Base-by-base conservation (phyloP, 2,888 invertebrate genomes). In the Nymphalis urticae region DNA sequence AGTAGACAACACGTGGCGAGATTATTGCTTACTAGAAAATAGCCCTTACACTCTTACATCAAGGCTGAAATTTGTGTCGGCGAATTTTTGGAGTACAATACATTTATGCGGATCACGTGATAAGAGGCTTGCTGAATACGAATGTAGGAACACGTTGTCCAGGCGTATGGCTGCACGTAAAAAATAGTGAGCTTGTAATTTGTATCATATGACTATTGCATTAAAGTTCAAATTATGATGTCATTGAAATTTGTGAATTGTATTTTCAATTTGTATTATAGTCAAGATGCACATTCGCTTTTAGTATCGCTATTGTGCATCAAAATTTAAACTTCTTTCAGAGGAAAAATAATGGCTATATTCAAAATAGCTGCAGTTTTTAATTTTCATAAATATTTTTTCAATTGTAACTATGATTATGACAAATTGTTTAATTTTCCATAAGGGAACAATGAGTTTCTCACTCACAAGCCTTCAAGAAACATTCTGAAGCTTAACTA, bases 71-170 rank as follows among this genome's bases (percentile, higher is more conserved):
- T 24, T 72, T 17, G n/a, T 50, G 36, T 63, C 42, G 36, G 60
- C 6, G 9, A 54, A 63, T 63, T 59, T 63, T 21, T 19, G 21
- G 50, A 42, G n/a, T 56, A 62, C 53, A 66, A 64, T 64, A 69
- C 76, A 75, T 70, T 76, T 72, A 79, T 80, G 74, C 80, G 56
- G 74, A 73, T 79, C 79, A 79, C 80, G 79, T 70, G 69, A 68
- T 66, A 69, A 66, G 72, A 73, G 73, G 68, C 73, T 73, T 70
- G 72, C 62, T 73, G 77, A 79, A 79, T 79, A 77, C 75, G 70
- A 77, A 79, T 76, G 73, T 67, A 56, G 16, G 69, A 70, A 72
- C 65, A 69, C 68, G 58, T 63, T 64, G 70, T 69, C 65, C 69
- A 63, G 65, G 68, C 70, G 71, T 68, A 70, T 63, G 68, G 68